Base-by-base conservation (phyloP, 2,113 vertebrate genomes). In the Hippolais icterina region DNA sequence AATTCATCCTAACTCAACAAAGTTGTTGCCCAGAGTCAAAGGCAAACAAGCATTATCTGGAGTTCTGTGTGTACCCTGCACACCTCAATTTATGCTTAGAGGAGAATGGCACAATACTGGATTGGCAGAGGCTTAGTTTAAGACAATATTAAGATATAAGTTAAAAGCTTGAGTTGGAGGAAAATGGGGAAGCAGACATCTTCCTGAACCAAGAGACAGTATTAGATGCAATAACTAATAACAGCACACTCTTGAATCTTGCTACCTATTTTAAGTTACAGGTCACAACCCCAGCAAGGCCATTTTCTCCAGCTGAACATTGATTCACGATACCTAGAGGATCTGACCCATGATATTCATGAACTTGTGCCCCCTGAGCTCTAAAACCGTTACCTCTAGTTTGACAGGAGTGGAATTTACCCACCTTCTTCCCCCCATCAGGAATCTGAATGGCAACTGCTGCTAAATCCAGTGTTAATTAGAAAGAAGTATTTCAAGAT, bases 331-430 rank as follows among this genome's bases (percentile, higher is more conserved):
- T 5, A 66, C 20, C 31, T 41, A 29, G 4, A 82, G 3, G 28
- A 80, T 50, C n/a, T 54, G 27, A 33, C 19, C 19, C 19, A 4
- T 4, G 9, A 12, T 57, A 70, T 3, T 0, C 1, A 14, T 9
- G 3, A 81, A 50, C 11, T 56, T n/a, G 47, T 0, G 6, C 6
- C 5, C 28, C 24, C 11, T 2, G 1, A 64, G 41, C 37, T 39
- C 19, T 53, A 69, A 54, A 83, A 63, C n/a, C 39, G 44, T 13
- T 18, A 39, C 27, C 12, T 82, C 23, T 44, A 37, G 18, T 16
- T 56, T 64, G 25, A 46, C 22, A 22, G 13, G 19, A 52, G 8
- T 11, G 35, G 54, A 70, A 70, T 41, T 56, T 41, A 64, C 54
- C 3, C 33, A 65, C 37, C 39, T 68, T 53, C 50, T 64, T 37